These are phyloP conservation scores for Aspidoscelis tigris DNA, from an alignment of 2,113 vertebrate species.

Conservation along the genomic window DNA sequence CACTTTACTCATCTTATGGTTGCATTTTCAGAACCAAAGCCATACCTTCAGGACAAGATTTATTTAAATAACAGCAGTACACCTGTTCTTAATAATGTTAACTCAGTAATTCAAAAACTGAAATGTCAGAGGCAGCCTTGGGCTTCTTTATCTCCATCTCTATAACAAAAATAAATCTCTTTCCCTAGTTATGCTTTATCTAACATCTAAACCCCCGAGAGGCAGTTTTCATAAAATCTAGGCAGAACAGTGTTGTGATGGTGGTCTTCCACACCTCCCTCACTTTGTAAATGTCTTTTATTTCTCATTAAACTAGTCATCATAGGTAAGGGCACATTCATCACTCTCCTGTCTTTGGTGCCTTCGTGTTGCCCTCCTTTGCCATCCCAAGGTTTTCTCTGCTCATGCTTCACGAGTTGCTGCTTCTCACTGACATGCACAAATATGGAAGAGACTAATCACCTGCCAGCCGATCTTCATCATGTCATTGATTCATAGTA, in stretches of 20 bases:
- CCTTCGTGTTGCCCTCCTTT: background rate
- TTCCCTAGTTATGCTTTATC: slow-evolving; percentile 7
- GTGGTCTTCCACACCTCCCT: background rate
- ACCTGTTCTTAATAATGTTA: background rate
- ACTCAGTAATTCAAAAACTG: background rate
- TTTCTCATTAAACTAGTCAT: slow-evolving; percentile 5
- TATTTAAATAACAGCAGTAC: background rate
- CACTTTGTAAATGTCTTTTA: slow-evolving; percentile 21
- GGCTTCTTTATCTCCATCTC: no score
- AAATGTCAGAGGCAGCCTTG: background rate
- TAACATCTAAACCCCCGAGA: background rate
- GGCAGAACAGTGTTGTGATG: background rate
- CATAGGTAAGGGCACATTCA: background rate
- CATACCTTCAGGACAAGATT: background rate
- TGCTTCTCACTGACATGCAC: background rate
- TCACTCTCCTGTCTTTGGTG: background rate
- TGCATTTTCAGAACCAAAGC: background rate
- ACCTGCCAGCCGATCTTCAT: slow-evolving; percentile 12
- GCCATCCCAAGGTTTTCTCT: background rate
- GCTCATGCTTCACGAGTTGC: background rate
- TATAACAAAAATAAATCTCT: background rate
- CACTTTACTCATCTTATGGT: background rate
- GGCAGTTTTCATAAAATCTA: background rate
- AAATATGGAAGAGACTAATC: slow-evolving; percentile 7
- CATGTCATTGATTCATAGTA: background rate